Evolutionary conservation across 2,888 invertebrate species (phyloP), one percentile per base, ranked within the genome.

Genomic region (Tiliacea citrago): DNA sequence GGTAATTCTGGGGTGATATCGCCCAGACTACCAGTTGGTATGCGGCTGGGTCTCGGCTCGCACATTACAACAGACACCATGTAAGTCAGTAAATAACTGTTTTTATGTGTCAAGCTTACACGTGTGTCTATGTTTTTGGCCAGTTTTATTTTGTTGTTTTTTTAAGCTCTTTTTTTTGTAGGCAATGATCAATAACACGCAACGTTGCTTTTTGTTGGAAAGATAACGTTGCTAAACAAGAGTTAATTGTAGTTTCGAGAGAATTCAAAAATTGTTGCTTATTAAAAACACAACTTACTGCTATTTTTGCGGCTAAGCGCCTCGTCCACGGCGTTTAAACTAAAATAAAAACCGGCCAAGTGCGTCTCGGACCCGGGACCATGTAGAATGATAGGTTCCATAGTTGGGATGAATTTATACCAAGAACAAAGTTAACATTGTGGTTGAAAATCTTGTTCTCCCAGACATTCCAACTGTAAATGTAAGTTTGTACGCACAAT

Each of bases 11-110:
- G 98, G 98, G 97, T 97, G 91, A 55, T 70, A 92, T 95, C 94
- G 96, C 98, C 98, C 98, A 98, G 98, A 97, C 97, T 98, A 97
- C 98, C 97, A 97, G 97, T 97, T 98, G 98, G 97, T 98, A 98
- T 98, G 96, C 97, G 96, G 97, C 95, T 92, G 91, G 79, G 81
- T 75, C 0, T 80, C 88, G 89, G 91, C 73, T 67, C 83, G 66
- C 84, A 86, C 91, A 85, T 86, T 73, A 74, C 88, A 79, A 81
- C 73, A 85, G 84, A 82, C 91, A 93, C 91, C 91, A 93, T 92
- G 96, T 95, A 94, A 95, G 95, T 96, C 90, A 73, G 77, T 77
- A 85, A 87, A 89, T 87, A 70, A 86, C 75, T 87, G 81, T 85
- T 80, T 70, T 13, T 77, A 63, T 77, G 74, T 82, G 85, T 81